Evolutionary conservation across 1,140 invertebrate species (phyloP).

Genomic region (Drosophila mauritiana): DNA sequence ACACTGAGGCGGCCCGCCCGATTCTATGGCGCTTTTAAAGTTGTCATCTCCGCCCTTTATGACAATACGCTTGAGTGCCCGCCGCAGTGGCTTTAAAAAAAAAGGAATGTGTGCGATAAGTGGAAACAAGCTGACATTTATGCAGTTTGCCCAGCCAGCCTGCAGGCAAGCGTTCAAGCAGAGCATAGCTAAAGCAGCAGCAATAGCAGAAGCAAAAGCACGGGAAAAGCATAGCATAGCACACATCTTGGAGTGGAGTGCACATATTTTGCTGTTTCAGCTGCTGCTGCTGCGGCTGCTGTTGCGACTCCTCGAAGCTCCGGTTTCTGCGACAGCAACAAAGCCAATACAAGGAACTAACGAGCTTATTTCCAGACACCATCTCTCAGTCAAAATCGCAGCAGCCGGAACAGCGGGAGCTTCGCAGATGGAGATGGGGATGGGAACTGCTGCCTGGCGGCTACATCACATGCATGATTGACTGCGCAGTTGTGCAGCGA

Average conservation of each 20-base stretch:
- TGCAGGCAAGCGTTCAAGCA: conserved; percentile 72
- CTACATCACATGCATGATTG: conserved; percentile 81
- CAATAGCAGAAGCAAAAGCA: conserved; percentile 9
- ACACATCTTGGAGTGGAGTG: conserved; percentile 51
- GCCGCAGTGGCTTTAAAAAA: conserved; percentile 46
- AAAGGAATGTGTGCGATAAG: conserved; percentile 71
- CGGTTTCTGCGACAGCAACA: conserved; percentile 38
- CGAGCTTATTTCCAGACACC: conserved; percentile 81
- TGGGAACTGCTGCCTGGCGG: conserved; percentile 62
- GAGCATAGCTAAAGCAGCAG: conserved; percentile 33
- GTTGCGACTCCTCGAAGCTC: conserved; percentile 21
- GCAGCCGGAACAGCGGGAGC: conserved; percentile 12
- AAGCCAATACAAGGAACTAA: conserved; percentile 80
- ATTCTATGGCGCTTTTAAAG: conserved; percentile 43
- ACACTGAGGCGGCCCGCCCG: conserved; percentile 57
- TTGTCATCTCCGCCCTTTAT: conserved; percentile 29
- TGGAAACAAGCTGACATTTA: conserved; percentile 83
- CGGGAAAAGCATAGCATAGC: conserved; percentile 49
- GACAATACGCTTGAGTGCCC: conserved; percentile 66
- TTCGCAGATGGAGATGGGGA: background rate
- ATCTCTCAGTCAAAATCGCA: conserved; percentile 47
- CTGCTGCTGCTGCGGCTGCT: conserved; percentile 13
- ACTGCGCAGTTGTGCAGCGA: conserved; percentile 78
- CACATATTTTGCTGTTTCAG: conserved; percentile 66
- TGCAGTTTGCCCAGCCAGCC: conserved; percentile 78